Base-by-base conservation (phyloP, 2,888 invertebrate genomes). In the Cataglyphis livida region DNA sequence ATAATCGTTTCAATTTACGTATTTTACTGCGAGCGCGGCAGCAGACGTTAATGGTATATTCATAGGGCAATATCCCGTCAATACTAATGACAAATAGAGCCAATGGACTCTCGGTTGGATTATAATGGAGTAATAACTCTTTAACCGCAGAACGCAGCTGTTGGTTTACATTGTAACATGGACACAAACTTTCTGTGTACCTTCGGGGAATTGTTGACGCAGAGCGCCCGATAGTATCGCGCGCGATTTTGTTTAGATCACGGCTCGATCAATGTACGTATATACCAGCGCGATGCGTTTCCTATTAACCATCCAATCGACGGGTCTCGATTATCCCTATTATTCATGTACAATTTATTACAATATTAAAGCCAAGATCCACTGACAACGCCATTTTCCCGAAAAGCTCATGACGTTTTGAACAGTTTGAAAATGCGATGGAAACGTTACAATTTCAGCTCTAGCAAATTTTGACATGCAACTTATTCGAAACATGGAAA, bases 1-100 rank as follows among this genome's bases (percentile, higher is more conserved):
- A 91, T 93, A 91, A 92, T 92, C 91, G 88, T 92, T 92, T 92
- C 89, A 90, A 92, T 93, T 92, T 92, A 88, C 85, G 90, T 89
- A 90, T 92, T 93, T 51, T 92, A 92, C 91, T 89, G 89, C 85
- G 83, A 79, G 32, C 70, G 61, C 51, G 54, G 73, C 38, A 59
- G 83, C 38, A 68, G 68, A 51, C 82, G 81, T 89, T 90, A 91
- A 91, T 90, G 87, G 89, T 90, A 89, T 89, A 92, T 92, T 91
- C 92, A 92, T 91, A 90, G 89, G 89, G 89, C 88, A 89, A 90
- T 92, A 91, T 91, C 91, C 88, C 89, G 89, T 84, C 88, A 85
- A 76, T 74, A 87, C 87, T 86, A 85, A 87, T 88, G 89, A 90
- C 88, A 90, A 91, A 91, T 90, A 88, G 51, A 51, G 86, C 85